These are phyloP conservation scores for Sander lucioperca DNA, from an alignment of 2,113 vertebrate genomes.

Conservation along the genomic window DNA sequence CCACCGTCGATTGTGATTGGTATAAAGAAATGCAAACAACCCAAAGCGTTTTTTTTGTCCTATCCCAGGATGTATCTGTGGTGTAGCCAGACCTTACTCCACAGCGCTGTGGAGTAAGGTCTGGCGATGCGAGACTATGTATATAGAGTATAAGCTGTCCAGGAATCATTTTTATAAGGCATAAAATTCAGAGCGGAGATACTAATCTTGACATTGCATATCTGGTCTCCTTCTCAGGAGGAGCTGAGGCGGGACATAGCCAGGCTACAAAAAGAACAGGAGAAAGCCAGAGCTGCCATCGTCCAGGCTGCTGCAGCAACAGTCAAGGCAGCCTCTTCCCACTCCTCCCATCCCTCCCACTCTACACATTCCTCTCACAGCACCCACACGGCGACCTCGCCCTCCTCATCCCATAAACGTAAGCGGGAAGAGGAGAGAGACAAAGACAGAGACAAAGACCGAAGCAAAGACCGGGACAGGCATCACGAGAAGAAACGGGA, in stretches of 20 bases:
- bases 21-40: too few species aligned
- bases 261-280: slow-evolving; percentile 93
- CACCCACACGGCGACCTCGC: slow-evolving; percentile 31
- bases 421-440: slow-evolving; percentile 91
- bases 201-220: neutral
- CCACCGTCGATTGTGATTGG: too few species aligned
- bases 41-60: too few species aligned
- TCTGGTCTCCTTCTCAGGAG: slow-evolving; percentile 84
- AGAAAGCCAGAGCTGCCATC: slow-evolving; percentile 88
- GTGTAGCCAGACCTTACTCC: too few species aligned
- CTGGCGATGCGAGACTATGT: too few species aligned
- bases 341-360: slow-evolving; percentile 54
- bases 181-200: neutral
- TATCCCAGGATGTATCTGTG: too few species aligned
- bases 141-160: neutral
- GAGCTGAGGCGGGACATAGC: slow-evolving; percentile 93
- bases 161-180: too few species aligned
- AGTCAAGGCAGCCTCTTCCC: slow-evolving; percentile 68
- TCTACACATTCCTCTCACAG: slow-evolving; percentile 67
- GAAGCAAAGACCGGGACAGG: slow-evolving; percentile 58
- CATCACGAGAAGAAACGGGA: slow-evolving; percentile 75
- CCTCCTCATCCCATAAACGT: slow-evolving; percentile 87
- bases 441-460: slow-evolving; percentile 56
- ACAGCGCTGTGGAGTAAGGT: too few species aligned
- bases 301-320: slow-evolving; percentile 76